Percentiles rank a stretch among this genome's conserved stretches.
Conservation (phyloP, 2,113 vertebrate genomes). For the Nycticebus coucang region DNA sequence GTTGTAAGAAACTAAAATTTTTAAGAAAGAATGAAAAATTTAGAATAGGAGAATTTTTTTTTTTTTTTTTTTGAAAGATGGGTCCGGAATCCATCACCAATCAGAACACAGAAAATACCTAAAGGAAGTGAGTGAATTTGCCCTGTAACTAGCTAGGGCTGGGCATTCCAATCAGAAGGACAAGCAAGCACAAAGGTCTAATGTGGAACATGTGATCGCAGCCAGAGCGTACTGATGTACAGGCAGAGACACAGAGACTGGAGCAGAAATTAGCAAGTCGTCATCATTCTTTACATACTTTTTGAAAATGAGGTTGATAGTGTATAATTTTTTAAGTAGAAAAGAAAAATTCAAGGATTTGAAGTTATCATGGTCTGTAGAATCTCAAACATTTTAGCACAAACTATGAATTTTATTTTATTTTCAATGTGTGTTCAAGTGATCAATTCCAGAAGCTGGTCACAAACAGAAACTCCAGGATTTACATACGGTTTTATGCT, state of each 20-base stretch:
- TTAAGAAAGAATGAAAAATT: background rate
- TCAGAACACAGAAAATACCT: background rate
- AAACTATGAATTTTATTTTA: background rate
- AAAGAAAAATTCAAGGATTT: background rate
- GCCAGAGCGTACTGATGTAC: rapidly evolving
- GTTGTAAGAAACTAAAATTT: background rate
- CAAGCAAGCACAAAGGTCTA: background rate
- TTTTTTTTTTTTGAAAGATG: background rate
- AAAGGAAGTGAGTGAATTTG: background rate
- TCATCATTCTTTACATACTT: background rate
- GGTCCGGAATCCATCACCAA: background rate
- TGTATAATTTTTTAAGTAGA: background rate
- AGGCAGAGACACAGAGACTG: background rate
- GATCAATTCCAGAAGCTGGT: background rate
- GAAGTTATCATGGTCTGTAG: background rate
- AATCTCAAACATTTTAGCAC: background rate
- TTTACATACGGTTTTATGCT: background rate
- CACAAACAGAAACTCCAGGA: background rate
- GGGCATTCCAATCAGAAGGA: background rate
- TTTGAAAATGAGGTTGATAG: background rate
- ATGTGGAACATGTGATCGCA: background rate
- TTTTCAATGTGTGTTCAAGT: background rate
- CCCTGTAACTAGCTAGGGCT: background rate
- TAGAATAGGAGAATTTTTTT: background rate
- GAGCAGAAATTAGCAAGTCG: background rate